These are phyloP conservation scores for Taeniopygia guttata DNA, from an alignment of 2,797 vertebrate species.

Conservation along the genomic window DNA sequence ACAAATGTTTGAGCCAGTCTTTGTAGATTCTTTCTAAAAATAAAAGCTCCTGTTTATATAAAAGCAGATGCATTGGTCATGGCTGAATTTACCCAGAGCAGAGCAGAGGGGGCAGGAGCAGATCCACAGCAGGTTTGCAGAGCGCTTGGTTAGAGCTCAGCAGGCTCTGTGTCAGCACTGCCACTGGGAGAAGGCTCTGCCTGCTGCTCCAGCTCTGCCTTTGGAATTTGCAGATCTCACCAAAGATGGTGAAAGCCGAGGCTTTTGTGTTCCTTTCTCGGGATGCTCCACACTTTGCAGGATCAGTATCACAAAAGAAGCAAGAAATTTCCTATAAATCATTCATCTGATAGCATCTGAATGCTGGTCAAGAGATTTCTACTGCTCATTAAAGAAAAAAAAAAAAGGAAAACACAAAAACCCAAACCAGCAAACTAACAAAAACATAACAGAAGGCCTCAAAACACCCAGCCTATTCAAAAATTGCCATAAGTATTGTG, in stretches of 20 bases:
- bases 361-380: background rate
- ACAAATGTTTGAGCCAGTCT: constrained; percentile 50
- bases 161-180: background rate
- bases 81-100: background rate
- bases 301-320: background rate
- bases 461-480: background rate
- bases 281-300: too few relatives aligned
- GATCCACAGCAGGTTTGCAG: background rate
- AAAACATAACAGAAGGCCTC: background rate
- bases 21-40: constrained; percentile 65
- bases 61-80: constrained; percentile 36
- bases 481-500: background rate
- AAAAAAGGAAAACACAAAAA: background rate
- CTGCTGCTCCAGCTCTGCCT: background rate
- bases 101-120: background rate
- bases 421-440: background rate
- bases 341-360: background rate
- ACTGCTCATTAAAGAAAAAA: background rate
- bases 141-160: background rate
- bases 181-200: background rate
- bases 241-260: background rate
- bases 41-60: constrained; percentile 44
- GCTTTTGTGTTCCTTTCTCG: background rate
- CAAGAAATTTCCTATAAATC: background rate
- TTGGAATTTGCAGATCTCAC: background rate